phyloP scores from a whole-genome alignment of 2,113 vertebrate genomes.

The Sinocyclocheilus grahami region DNA sequence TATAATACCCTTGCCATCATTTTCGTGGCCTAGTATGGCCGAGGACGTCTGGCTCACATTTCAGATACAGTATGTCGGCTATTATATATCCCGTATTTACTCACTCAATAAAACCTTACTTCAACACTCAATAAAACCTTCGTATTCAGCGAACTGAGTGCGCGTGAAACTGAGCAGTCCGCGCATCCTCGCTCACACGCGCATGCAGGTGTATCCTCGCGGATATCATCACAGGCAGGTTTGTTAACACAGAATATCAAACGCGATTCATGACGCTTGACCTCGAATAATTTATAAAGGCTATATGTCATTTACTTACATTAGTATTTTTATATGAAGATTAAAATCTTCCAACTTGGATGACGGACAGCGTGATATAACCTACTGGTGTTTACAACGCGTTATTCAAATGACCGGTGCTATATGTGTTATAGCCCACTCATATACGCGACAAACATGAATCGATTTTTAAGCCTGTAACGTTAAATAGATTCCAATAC shows the following conservation, averaged over 20 bases:
- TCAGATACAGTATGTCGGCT: not conserved
- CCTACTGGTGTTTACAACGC: too few species aligned
- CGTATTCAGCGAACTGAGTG: not conserved
- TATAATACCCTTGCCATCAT: not conserved
- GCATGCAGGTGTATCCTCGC: constrained; percentile 35
- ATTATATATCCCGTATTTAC: not conserved
- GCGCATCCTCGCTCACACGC: constrained; percentile 27
- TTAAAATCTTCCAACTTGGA: not conserved
- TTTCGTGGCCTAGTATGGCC: not conserved
- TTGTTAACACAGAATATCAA: constrained; percentile 7
- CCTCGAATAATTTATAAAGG: not conserved
- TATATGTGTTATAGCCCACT: not conserved
- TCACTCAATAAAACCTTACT: not conserved
- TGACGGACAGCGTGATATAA: not conserved
- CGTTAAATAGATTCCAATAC: not conserved
- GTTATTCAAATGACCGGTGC: too few species aligned
- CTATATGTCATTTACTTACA: not conserved
- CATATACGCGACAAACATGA: constrained; percentile 67
- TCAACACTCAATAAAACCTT: not conserved
- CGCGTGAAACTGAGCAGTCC: constrained; percentile 21
- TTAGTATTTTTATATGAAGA: not conserved
- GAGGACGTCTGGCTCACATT: not conserved
- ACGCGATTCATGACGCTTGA: not conserved
- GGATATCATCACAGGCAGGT: constrained; percentile 16
- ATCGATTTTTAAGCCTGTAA: constrained; percentile 55